phyloP scores from a whole-genome alignment of 2,888 invertebrate genomes.

The Ectemnius lituratus region DNA sequence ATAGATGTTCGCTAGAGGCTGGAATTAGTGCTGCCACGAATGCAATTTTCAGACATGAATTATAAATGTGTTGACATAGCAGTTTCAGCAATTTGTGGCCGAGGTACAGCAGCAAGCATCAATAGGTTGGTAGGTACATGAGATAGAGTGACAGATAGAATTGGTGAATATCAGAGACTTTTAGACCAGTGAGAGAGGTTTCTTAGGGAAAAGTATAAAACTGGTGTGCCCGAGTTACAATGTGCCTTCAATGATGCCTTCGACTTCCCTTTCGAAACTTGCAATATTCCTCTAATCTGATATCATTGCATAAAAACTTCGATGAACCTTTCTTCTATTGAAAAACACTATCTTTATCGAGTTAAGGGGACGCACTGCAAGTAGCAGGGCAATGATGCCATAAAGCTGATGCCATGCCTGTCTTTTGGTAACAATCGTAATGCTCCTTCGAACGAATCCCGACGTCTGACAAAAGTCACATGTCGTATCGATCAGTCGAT shows the following conservation, averaged over 20 bases:
- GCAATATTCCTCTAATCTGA: slow-evolving; percentile 36
- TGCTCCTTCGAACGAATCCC: too few species aligned
- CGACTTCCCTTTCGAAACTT: slow-evolving; percentile 21
- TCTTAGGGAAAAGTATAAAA: neutral
- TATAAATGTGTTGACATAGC: slow-evolving; percentile 72
- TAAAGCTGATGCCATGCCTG: slow-evolving; percentile 44
- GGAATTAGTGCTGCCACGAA: slow-evolving; percentile 67
- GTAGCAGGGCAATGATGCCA: slow-evolving; percentile 55
- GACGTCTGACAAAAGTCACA: too few species aligned
- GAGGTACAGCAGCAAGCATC: slow-evolving; percentile 77
- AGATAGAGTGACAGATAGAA: slow-evolving; percentile 69
- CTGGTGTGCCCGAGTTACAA: neutral
- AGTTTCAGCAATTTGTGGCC: slow-evolving; percentile 75
- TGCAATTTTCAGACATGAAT: slow-evolving; percentile 70
- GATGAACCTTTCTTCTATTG: slow-evolving; percentile 16
- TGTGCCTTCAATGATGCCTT: neutral
- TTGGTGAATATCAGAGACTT: slow-evolving; percentile 53
- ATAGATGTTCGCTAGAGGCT: slow-evolving; percentile 52
- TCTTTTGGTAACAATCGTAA: slow-evolving; percentile 28
- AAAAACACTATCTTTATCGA: slow-evolving; percentile 32
- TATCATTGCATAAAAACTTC: slow-evolving; percentile 32
- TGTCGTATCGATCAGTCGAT: too few species aligned
- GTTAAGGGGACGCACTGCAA: slow-evolving; percentile 44
- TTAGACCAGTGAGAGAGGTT: slow-evolving; percentile 57
- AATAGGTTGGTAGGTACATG: slow-evolving; percentile 72